Percentiles rank a stretch among this genome's conserved stretches.
Evolutionary conservation across 64 coral and sea anemone species (phyloP).

Genomic region (Cladopsammia gracilis): DNA sequence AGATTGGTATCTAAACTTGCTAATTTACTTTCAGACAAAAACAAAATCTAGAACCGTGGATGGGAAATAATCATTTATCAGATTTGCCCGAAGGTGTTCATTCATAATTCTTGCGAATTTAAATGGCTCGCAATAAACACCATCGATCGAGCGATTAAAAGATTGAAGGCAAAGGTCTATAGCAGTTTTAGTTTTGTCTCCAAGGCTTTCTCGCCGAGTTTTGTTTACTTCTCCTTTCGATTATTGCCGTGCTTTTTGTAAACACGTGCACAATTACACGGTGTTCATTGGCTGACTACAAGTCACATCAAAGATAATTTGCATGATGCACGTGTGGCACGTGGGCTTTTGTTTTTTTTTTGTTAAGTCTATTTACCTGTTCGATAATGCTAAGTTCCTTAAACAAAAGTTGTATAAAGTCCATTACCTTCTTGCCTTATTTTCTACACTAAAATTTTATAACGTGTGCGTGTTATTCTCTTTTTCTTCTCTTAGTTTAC

Average conservation of each 20-base stretch:
- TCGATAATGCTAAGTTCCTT: too few relatives aligned
- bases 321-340: not conserved
- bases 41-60: not conserved
- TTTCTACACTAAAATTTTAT: too few relatives aligned
- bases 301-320: not conserved
- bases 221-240: slow-evolving; percentile 38
- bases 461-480: too few relatives aligned
- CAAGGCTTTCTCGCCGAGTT: not conserved
- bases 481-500: too few relatives aligned
- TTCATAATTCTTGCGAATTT: not conserved
- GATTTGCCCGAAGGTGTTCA: not conserved
- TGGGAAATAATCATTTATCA: not conserved
- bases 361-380: not conserved
- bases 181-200: slow-evolving; percentile 29
- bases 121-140: slow-evolving; percentile 3
- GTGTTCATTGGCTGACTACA: not conserved
- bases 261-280: slow-evolving; percentile 7
- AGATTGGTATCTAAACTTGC: not conserved
- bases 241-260: not conserved
- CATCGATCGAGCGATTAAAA: slow-evolving; percentile 12
- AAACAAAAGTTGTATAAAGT: too few relatives aligned
- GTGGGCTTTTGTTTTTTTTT: not conserved
- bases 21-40: slow-evolving; percentile 41
- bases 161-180: slow-evolving; percentile 4
- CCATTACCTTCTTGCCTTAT: too few relatives aligned